Percentiles rank a stretch among this genome's conserved stretches.
phyloP scores from a whole-genome alignment of 1,140 invertebrate species.

The Cylas formicarius region DNA sequence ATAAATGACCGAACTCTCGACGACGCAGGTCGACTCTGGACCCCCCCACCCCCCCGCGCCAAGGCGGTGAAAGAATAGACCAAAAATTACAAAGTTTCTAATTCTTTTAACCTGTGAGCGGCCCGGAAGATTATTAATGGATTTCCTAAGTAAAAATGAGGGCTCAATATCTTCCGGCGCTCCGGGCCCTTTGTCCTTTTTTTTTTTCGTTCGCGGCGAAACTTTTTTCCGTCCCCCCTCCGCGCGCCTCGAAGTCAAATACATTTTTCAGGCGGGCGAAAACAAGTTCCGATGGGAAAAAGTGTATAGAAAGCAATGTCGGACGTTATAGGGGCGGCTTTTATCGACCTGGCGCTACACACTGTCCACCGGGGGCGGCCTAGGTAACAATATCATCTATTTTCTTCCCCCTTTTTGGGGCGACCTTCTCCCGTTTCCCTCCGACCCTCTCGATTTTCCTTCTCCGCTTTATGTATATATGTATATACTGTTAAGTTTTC shows the following conservation, averaged over 20 bases:
- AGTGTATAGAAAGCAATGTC: slow-evolving; percentile 19
- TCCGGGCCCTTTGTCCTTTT: too few relatives aligned
- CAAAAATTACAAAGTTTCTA: slow-evolving; percentile 33
- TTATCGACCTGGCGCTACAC: slow-evolving; percentile 28
- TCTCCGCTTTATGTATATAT: slow-evolving; percentile 18
- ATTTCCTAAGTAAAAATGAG: slow-evolving; percentile 34
- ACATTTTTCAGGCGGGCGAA: slow-evolving; percentile 28
- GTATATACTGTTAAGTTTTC: slow-evolving; percentile 4
- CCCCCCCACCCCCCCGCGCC: slow-evolving; percentile 9
- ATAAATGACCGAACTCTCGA: slow-evolving; percentile 31
- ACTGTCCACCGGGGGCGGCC: slow-evolving; percentile 26
- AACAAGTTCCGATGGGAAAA: slow-evolving; percentile 25
- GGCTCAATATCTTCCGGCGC: slow-evolving; percentile 25
- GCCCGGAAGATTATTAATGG: slow-evolving; percentile 37
- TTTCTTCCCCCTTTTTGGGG: slow-evolving; percentile 19
- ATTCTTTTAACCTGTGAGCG: slow-evolving; percentile 35
- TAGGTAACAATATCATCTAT: slow-evolving; percentile 36
- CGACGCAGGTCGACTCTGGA: slow-evolving; percentile 28
- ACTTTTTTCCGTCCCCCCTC: slow-evolving; percentile 16
- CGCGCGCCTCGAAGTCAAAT: slow-evolving; percentile 25
- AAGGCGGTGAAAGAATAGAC: slow-evolving; percentile 26
- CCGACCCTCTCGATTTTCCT: slow-evolving; percentile 1
- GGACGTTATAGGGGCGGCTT: slow-evolving; percentile 20
- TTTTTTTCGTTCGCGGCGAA: slow-evolving; percentile 17
- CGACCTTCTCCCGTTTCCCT: slow-evolving; percentile 2